These are phyloP conservation scores for Brachionus plicatilis DNA, from an alignment of 1,140 invertebrate genomes.

Conservation along the genomic window DNA sequence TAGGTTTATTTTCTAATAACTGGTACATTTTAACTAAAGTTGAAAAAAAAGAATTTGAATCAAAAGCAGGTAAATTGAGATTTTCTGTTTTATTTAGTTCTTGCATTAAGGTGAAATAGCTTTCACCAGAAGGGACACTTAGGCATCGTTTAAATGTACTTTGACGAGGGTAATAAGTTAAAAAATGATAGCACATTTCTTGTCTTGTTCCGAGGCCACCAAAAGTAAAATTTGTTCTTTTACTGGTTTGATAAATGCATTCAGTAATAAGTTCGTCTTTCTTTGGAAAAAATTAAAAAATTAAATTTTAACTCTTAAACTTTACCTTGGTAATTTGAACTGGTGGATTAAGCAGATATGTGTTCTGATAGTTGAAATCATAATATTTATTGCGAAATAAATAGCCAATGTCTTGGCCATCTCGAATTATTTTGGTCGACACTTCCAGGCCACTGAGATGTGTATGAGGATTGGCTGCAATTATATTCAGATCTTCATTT, in stretches of 20 bases:
- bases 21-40: neutral
- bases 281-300: neutral
- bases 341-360: neutral
- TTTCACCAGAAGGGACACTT: neutral
- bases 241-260: neutral
- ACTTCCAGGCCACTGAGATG: neutral
- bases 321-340: neutral
- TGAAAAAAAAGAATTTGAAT: neutral
- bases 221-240: neutral
- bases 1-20: neutral
- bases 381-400: neutral
- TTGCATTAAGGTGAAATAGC: neutral
- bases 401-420: slow-evolving; percentile 24
- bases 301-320: too few species aligned
- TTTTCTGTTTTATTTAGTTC: neutral
- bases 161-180: slow-evolving; percentile 13
- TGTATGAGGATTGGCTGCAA: slow-evolving; percentile 18
- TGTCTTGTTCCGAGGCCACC: slow-evolving; percentile 21
- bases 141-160: neutral
- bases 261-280: slow-evolving; percentile 20
- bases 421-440: slow-evolving; percentile 25
- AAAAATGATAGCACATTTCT: slow-evolving; percentile 37
- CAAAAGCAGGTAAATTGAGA: neutral
- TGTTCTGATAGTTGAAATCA: slow-evolving; percentile 36
- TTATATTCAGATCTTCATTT: neutral